Evolutionary conservation across 2,113 vertebrate genomes (phyloP).

Genomic region (Rhinogobius similis): DNA sequence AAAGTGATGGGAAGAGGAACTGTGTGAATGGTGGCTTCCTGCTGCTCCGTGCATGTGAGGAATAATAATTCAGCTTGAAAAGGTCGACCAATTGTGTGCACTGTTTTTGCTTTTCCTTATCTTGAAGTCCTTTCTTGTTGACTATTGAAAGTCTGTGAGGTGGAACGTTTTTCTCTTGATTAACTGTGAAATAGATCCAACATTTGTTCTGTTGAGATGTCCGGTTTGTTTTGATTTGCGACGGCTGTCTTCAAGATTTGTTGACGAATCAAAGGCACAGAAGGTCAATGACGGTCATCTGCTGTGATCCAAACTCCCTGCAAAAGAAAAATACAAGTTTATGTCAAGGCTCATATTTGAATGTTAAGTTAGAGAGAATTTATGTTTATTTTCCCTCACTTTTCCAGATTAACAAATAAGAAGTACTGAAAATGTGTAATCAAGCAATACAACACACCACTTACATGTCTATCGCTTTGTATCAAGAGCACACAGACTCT

Average conservation of each 20-base stretch:
- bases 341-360: not conserved
- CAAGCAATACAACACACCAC: not conserved
- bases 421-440: not conserved
- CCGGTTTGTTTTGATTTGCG: constrained; percentile 37
- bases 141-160: not conserved
- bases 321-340: constrained; percentile 24
- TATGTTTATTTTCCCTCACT: not conserved
- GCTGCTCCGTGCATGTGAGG: constrained; percentile 57
- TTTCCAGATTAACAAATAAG: not conserved
- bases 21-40: constrained; percentile 60
- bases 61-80: constrained; percentile 64
- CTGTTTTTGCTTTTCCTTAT: constrained; percentile 26
- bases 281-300: constrained; percentile 8
- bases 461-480: too few species aligned
- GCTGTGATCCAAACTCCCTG: constrained; percentile 32
- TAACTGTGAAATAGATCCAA: constrained; percentile 27
- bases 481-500: not conserved
- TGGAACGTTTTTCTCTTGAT: constrained; percentile 14
- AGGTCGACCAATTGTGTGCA: constrained; percentile 62
- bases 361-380: not conserved
- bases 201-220: constrained; percentile 12
- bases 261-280: constrained; percentile 8
- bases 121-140: constrained; percentile 1
- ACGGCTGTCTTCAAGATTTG: constrained; percentile 17
- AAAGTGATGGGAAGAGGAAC: constrained; percentile 53